Evolutionary conservation across 2,113 vertebrate species (phyloP).

Genomic region (Anhinga anhinga): DNA sequence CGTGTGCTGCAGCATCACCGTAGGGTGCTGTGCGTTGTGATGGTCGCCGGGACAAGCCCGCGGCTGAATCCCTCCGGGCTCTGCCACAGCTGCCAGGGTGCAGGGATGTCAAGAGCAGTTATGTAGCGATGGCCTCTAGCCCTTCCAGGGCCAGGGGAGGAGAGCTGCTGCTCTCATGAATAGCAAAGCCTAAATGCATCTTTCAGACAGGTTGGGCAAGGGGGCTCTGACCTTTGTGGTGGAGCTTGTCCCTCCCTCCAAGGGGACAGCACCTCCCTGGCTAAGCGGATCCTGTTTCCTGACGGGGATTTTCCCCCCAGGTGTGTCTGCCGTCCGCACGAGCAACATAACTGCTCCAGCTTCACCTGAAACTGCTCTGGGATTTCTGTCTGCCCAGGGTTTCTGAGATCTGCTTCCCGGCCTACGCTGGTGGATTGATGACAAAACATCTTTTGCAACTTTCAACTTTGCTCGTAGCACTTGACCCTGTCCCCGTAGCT

Average conservation of each 20-base stretch:
- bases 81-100: neutral
- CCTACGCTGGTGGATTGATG: neutral
- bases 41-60: neutral
- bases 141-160: neutral
- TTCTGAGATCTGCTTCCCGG: neutral
- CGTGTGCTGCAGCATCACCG: neutral
- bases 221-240: neutral
- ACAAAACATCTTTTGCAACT: neutral
- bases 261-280: neutral
- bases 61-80: neutral
- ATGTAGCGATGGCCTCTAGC: neutral
- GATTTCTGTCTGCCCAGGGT: neutral
- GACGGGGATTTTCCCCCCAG: neutral
- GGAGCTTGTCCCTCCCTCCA: neutral
- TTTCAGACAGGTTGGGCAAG: neutral
- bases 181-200: neutral
- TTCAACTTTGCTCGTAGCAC: neutral
- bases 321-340: fast-evolving
- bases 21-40: neutral
- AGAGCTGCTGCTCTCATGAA: neutral
- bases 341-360: neutral
- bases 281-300: neutral
- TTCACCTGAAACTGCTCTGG: neutral
- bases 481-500: neutral
- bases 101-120: neutral